These are phyloP conservation scores for Lycia hirtaria DNA, from an alignment of 2,888 invertebrate genomes.

Conservation along the genomic window DNA sequence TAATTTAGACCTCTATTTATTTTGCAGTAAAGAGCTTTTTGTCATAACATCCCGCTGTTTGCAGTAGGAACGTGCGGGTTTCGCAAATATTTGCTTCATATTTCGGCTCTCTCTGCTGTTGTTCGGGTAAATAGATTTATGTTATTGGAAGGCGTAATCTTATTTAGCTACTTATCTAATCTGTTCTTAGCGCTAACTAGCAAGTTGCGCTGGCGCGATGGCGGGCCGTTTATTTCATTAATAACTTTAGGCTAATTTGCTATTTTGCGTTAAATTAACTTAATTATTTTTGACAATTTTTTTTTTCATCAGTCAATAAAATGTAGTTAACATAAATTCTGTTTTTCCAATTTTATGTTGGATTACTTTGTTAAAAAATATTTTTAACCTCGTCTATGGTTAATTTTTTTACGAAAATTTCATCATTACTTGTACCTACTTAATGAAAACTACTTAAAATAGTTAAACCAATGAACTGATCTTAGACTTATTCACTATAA, in stretches of 20 bases:
- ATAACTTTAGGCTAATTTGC: constrained; percentile 11
- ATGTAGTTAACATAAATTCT: too few species aligned
- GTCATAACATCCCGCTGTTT: constrained; percentile 68
- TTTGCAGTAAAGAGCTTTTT: constrained; percentile 71
- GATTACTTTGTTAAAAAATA: too few species aligned
- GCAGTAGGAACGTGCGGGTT: constrained; percentile 55
- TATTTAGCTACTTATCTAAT: constrained; percentile 68
- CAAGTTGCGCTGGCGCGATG: constrained; percentile 10
- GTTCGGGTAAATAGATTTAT: constrained; percentile 73
- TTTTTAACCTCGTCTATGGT: too few species aligned
- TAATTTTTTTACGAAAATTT: too few species aligned
- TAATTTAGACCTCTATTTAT: constrained; percentile 78
- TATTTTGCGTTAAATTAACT: constrained; percentile 1
- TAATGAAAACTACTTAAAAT: too few species aligned
- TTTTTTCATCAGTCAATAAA: too few species aligned
- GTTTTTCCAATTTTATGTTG: too few species aligned
- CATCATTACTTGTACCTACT: too few species aligned
- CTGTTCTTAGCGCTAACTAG: constrained; percentile 42
- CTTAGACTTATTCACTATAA: too few species aligned
- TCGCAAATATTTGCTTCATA: constrained; percentile 78
- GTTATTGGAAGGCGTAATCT: constrained; percentile 71
- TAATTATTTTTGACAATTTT: too few species aligned
- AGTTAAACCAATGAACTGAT: too few species aligned
- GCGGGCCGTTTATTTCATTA: constrained; percentile 6
- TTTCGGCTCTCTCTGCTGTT: constrained; percentile 65